Conservation (phyloP, 2,113 vertebrate genomes). For the Pantherophis guttatus region DNA sequence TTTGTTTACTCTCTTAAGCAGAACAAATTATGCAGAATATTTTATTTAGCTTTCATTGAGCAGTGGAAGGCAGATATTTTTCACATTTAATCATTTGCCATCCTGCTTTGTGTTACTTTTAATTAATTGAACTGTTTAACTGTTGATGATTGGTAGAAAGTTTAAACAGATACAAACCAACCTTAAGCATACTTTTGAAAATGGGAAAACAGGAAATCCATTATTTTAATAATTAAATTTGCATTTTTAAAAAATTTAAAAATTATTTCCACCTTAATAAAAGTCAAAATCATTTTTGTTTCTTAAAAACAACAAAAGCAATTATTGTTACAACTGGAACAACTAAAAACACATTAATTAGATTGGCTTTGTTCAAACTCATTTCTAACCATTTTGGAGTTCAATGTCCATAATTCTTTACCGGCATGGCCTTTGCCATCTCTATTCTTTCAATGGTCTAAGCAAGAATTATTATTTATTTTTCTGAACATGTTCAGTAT, state of each 20-base stretch:
- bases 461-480: background rate
- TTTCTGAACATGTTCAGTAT: background rate
- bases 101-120: background rate
- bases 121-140: background rate
- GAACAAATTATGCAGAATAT: background rate
- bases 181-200: background rate
- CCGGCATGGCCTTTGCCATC: background rate
- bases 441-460: background rate
- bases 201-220: background rate
- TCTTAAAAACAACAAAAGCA: background rate
- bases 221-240: background rate
- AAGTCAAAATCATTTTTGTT: background rate
- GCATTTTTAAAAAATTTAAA: background rate
- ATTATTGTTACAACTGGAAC: background rate
- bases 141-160: background rate
- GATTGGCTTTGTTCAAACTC: background rate
- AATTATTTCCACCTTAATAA: background rate
- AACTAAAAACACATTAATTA: background rate
- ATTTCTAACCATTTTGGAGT: background rate
- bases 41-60: background rate
- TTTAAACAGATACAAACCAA: background rate
- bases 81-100: background rate
- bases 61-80: background rate
- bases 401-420: background rate
- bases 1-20: background rate